Percentiles rank a stretch among this genome's conserved stretches.
Conservation (phyloP, 1,140 invertebrate genomes). For the Zaprionus gabonicus region DNA sequence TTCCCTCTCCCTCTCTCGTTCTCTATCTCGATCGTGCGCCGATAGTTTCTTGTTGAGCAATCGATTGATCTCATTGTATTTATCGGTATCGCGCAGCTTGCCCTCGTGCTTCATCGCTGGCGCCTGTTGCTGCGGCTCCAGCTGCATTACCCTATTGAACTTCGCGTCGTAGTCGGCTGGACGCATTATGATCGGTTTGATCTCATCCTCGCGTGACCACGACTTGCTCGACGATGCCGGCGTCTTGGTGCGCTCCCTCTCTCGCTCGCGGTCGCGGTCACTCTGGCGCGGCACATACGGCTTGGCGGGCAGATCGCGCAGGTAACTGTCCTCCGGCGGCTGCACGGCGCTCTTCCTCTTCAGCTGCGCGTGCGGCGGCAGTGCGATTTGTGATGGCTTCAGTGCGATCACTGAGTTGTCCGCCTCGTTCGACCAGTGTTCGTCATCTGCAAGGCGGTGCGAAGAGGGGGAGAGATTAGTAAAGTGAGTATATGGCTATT, state of each 20-base stretch:
- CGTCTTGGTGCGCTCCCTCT: constrained; percentile 61
- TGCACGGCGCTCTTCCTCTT: constrained; percentile 78
- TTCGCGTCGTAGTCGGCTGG: constrained; percentile 82
- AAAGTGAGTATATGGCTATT: no score
- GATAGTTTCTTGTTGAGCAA: constrained; percentile 76
- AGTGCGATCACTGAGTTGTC: constrained; percentile 81
- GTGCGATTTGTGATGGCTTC: constrained; percentile 77
- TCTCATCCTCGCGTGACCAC: constrained; percentile 78
- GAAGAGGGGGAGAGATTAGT: neutral
- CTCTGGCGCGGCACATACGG: constrained; percentile 70
- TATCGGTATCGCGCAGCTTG: constrained; percentile 70
- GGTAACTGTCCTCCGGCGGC: constrained; percentile 79
- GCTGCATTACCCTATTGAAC: constrained; percentile 78
- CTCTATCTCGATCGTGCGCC: constrained; percentile 48
- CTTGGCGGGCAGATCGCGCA: constrained; percentile 76
- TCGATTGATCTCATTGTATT: constrained; percentile 78
- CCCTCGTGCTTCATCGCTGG: constrained; percentile 11
- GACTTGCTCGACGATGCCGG: constrained; percentile 58
- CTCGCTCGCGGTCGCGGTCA: constrained; percentile 42
- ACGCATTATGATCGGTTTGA: constrained; percentile 78
- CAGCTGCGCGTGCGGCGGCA: constrained; percentile 66
- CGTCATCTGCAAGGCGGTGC: constrained; percentile 59
- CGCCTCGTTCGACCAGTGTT: constrained; percentile 82
- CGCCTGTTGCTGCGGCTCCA: constrained; percentile 40
- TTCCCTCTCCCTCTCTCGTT: constrained; percentile 24